Evolutionary conservation across 2,888 invertebrate species (phyloP).

Genomic region (Lepidochrysops patricia): DNA sequence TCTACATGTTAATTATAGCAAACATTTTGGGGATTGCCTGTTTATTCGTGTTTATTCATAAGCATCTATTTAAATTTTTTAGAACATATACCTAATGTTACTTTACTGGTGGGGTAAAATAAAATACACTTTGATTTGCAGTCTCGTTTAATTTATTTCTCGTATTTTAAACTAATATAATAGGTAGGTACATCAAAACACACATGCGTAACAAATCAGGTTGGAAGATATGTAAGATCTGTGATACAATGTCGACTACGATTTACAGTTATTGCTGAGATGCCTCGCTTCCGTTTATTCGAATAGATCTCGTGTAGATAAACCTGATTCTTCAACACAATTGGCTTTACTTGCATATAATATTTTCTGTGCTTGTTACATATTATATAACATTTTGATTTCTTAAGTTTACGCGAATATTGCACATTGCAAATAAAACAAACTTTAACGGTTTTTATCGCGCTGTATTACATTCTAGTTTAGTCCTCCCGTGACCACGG

Average conservation of each 20-base stretch:
- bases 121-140: slow-evolving; percentile 48
- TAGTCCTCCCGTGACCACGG: too few species aligned
- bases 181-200: slow-evolving; percentile 61
- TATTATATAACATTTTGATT: too few species aligned
- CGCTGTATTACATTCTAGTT: too few species aligned
- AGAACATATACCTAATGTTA: too few species aligned
- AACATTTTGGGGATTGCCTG: too few species aligned
- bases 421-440: too few species aligned
- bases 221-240: slow-evolving; percentile 62
- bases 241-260: slow-evolving; percentile 42
- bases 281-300: slow-evolving; percentile 31
- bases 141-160: slow-evolving; percentile 69
- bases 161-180: slow-evolving; percentile 58
- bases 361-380: neutral
- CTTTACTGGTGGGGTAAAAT: slow-evolving; percentile 21
- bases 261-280: slow-evolving; percentile 37
- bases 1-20: too few species aligned
- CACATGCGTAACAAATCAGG: slow-evolving; percentile 66
- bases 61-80: too few species aligned
- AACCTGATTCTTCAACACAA: slow-evolving; percentile 1
- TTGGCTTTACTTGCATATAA: neutral
- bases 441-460: too few species aligned
- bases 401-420: too few species aligned
- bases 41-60: too few species aligned
- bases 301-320: slow-evolving; percentile 22